These are phyloP conservation scores for Scalopus aquaticus DNA, from an alignment of 2,113 vertebrate species.

Conservation along the genomic window DNA sequence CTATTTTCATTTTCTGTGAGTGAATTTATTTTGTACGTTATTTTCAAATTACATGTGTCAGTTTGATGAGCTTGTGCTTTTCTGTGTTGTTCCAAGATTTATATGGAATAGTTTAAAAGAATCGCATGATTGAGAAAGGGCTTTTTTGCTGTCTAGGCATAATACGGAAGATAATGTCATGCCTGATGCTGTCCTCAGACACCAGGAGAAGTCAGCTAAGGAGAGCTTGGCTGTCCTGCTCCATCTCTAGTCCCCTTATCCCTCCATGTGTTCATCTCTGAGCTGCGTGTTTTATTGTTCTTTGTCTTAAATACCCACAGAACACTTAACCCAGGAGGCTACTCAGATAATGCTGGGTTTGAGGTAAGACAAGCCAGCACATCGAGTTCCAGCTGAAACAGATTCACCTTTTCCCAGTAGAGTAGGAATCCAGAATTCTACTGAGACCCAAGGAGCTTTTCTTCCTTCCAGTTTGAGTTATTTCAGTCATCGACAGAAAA, in stretches of 20 bases:
- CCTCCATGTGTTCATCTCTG: neutral
- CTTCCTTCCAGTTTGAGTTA: neutral
- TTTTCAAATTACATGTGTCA: constrained; percentile 70
- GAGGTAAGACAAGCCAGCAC: neutral
- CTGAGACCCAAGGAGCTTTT: neutral
- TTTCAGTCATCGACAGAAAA: neutral
- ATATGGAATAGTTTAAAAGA: constrained; percentile 22
- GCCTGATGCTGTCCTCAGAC: constrained; percentile 29
- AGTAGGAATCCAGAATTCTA: neutral
- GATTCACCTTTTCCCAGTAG: neutral
- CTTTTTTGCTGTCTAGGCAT: neutral
- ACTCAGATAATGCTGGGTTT: neutral
- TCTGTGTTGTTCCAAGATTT: constrained; percentile 50
- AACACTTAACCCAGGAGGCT: neutral
- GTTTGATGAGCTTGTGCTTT: constrained; percentile 57
- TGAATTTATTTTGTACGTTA: constrained; percentile 63
- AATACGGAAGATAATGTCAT: neutral
- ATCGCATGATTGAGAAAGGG: neutral
- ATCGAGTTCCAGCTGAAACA: neutral
- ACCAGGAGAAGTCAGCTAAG: neutral
- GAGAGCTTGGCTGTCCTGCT: neutral
- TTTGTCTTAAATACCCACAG: constrained; percentile 39
- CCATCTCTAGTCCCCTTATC: neutral
- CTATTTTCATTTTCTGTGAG: constrained; percentile 43
- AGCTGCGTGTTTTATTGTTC: neutral